These are phyloP conservation scores for Polylopha cassiicola DNA, from an alignment of 2,888 invertebrate species.

Conservation along the genomic window DNA sequence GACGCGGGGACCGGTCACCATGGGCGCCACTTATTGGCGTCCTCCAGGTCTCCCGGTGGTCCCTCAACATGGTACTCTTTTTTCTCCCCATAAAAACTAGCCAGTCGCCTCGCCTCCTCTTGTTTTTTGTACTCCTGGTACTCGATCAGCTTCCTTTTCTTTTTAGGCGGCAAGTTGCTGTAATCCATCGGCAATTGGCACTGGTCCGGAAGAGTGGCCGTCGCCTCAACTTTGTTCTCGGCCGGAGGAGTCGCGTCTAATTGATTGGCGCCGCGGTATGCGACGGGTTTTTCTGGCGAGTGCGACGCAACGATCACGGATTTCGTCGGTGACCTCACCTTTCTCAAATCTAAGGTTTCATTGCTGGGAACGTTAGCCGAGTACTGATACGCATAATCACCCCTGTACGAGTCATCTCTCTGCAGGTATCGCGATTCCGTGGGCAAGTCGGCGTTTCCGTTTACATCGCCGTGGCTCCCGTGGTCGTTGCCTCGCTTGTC, in stretches of 20 bases:
- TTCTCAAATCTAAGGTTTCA: slow-evolving; percentile 66
- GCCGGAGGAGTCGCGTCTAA: slow-evolving; percentile 40
- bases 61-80: slow-evolving; percentile 46
- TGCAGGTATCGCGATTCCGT: slow-evolving; percentile 54
- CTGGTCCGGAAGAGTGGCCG: slow-evolving; percentile 58
- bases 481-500: slow-evolving; percentile 65
- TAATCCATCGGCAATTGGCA: slow-evolving; percentile 72
- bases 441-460: slow-evolving; percentile 37
- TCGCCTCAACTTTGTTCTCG: slow-evolving; percentile 52
- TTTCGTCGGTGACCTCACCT: slow-evolving; percentile 64
- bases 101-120: slow-evolving; percentile 65
- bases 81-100: slow-evolving; percentile 60
- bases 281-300: slow-evolving; percentile 42
- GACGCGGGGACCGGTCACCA: slow-evolving; percentile 43
- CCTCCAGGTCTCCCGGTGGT: slow-evolving; percentile 54
- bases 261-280: slow-evolving; percentile 35
- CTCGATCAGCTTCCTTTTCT: slow-evolving; percentile 74
- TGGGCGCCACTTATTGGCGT: slow-evolving; percentile 65
- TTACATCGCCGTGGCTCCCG: slow-evolving; percentile 34
- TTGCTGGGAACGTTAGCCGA: slow-evolving; percentile 40
- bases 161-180: slow-evolving; percentile 73
- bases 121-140: slow-evolving; percentile 74
- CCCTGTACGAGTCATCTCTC: slow-evolving; percentile 53
- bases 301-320: slow-evolving; percentile 32
- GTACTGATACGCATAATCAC: slow-evolving; percentile 48